Evolutionary conservation across 2,113 vertebrate species (phyloP).

Genomic region (Symphodus melops): DNA sequence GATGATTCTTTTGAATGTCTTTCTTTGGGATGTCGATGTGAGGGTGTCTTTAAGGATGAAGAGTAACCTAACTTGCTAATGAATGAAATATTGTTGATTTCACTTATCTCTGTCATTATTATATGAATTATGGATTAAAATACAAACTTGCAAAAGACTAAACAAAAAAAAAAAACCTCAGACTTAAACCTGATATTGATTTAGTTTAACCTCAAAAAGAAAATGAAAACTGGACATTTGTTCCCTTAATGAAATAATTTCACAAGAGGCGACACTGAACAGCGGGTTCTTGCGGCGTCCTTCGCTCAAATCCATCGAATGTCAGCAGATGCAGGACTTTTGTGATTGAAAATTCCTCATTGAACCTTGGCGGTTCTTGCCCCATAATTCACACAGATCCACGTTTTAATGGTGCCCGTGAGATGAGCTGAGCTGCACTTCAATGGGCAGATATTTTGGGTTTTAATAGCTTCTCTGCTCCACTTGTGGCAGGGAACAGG

Average conservation of each 20-base stretch:
- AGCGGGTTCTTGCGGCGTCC: constrained; percentile 11
- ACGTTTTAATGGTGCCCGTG: constrained; percentile 35
- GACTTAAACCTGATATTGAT: too few relatives aligned
- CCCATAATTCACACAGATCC: constrained; percentile 10
- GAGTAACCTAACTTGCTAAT: too few relatives aligned
- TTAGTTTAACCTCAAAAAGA: not conserved
- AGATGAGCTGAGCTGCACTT: constrained; percentile 57
- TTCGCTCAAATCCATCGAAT: constrained; percentile 30
- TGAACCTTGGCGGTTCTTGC: constrained; percentile 39
- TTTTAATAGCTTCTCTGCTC: constrained; percentile 64
- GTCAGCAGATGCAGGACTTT: constrained; percentile 6
- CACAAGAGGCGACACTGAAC: not conserved
- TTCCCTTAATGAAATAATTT: constrained; percentile 21
- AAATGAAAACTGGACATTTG: not conserved
- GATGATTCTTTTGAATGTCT: too few relatives aligned
- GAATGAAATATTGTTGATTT: too few relatives aligned
- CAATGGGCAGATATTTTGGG: constrained; percentile 63
- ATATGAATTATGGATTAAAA: too few relatives aligned
- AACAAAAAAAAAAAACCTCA: too few relatives aligned
- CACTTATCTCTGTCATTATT: too few relatives aligned
- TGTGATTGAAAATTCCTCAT: constrained; percentile 53
- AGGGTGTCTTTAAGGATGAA: too few relatives aligned
- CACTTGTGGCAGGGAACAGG: constrained; percentile 69
- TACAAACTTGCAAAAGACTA: too few relatives aligned
- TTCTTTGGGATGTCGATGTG: too few relatives aligned